Evolutionary conservation across 2,888 invertebrate genomes (phyloP), one percentile per base, ranked within the genome.

Genomic region (Halictus ligatus): DNA sequence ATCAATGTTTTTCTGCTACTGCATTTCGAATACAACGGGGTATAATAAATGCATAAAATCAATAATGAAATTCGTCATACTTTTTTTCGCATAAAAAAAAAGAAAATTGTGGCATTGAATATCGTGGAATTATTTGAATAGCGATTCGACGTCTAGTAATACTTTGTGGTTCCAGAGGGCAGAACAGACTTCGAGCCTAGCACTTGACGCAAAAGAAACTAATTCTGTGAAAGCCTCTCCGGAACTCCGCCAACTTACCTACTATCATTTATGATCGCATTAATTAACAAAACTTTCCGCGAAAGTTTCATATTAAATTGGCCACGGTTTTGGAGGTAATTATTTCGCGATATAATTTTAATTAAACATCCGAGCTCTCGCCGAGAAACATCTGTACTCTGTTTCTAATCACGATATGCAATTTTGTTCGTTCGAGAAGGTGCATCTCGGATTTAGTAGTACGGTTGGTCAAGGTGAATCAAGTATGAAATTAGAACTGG

Each of bases 201-300:
- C 50, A 18, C 10, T 48, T 13, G 21, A 2, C n/a, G 18, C 8
- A 58, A 64, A 72, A 60, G 67, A 64, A 75, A 64, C 60, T 85
- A 79, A 85, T 85, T 79, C 72, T 25, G 40, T 72, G 46, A 84
- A 79, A 84, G 84, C 84, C 1, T 48, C 74, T n/a, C 46, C 0
- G 8, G 60, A 80, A 46, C 40, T 84, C 40, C 21, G 15, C 25
- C 46, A 69, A 25, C 78, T 79, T 69, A 64, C 54, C 79, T 54
- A 2, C 80, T 78, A 75, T 64, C 72, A 54, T 46, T 85, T 84
- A 85, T 75, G 75, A 85, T 79, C 64, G 60, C 75, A n/a, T 72
- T 85, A 79, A 79, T n/a, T 79, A 75, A 71, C 13, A 75, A 79
- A 85, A 85, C 46, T 75, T 84, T 67, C 29, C 13, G 15, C 25